Conservation (phyloP, 2,797 vertebrate genomes). For the Pseudopleuronectes americanus region DNA sequence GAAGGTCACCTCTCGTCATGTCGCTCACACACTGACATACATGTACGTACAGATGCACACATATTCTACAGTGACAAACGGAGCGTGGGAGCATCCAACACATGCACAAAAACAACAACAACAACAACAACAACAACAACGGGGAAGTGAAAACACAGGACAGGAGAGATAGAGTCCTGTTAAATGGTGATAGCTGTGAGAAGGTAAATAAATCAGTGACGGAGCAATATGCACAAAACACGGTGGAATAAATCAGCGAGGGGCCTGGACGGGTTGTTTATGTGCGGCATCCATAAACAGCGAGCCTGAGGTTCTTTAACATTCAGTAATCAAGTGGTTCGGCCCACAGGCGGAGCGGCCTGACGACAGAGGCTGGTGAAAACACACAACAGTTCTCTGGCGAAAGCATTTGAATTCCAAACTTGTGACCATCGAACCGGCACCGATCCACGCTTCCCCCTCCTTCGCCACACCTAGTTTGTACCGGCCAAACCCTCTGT, state of each 20-base stretch:
- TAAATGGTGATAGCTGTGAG: constrained; percentile 55
- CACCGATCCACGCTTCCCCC: constrained; percentile 23
- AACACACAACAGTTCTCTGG: constrained; percentile 44
- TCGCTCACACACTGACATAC: constrained; percentile 58
- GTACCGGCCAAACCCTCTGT: constrained; percentile 19
- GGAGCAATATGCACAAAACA: constrained; percentile 58
- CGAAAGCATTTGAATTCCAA: constrained; percentile 52
- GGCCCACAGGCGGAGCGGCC: constrained; percentile 22
- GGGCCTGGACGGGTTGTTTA: constrained; percentile 67
- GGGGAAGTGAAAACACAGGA: constrained; percentile 25
- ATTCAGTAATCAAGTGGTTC: constrained; percentile 68
- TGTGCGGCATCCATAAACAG: constrained; percentile 68
- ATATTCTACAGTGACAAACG: constrained; percentile 31
- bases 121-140: constrained; percentile 22
- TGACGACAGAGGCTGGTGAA: constrained; percentile 11
- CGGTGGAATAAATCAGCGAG: constrained; percentile 63
- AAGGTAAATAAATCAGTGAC: constrained; percentile 73
- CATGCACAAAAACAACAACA: constrained; percentile 18
- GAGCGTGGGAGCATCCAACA: constrained; percentile 23
- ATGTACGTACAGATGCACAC: constrained; percentile 6
- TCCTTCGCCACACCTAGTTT: constrained; percentile 34
- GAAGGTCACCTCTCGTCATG: constrained; percentile 82
- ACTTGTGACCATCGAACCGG: constrained; percentile 46
- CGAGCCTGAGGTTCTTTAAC: constrained; percentile 59
- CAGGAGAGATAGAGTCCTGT: constrained; percentile 63